A percentile compares a stretch with the other conserved stretches of the same genome.
These are phyloP conservation scores for Leuciscus waleckii DNA, from an alignment of 2,797 vertebrate species.

Conservation along the genomic window DNA sequence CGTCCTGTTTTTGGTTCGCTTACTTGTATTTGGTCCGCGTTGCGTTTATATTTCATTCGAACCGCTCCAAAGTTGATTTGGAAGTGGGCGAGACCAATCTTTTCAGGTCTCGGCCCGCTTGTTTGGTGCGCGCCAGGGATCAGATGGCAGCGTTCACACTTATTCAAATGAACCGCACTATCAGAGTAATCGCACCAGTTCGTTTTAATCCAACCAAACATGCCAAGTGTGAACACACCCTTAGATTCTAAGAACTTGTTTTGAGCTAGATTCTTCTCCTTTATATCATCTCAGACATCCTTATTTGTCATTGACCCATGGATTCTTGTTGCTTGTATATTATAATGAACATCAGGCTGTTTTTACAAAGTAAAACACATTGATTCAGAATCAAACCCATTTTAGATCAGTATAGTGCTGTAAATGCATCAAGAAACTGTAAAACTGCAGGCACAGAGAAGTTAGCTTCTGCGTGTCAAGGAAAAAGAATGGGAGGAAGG, in stretches of 20 bases:
- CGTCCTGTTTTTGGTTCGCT: too few species aligned
- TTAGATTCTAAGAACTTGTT: not conserved
- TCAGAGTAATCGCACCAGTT: too few species aligned
- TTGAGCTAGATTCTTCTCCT: not conserved
- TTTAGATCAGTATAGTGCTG: not conserved
- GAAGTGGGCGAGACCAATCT: too few species aligned
- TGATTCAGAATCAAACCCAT: conserved; percentile 6
- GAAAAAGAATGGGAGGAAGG: conserved; percentile 13
- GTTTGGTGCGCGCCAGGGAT: too few species aligned
- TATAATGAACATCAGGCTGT: not conserved
- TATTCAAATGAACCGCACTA: too few species aligned
- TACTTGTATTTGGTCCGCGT: too few species aligned
- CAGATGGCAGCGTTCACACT: too few species aligned
- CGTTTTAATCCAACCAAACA: too few species aligned
- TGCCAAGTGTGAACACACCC: too few species aligned
- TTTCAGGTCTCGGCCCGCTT: too few species aligned
- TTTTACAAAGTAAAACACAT: not conserved
- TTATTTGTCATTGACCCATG: not conserved
- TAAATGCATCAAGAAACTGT: not conserved
- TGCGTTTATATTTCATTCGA: too few species aligned
- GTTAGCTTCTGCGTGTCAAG: conserved; percentile 11
- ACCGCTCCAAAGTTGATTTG: too few species aligned
- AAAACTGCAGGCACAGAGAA: not conserved
- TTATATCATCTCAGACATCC: not conserved
- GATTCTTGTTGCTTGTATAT: not conserved